These are phyloP conservation scores for Esox niger DNA, from an alignment of 2,113 vertebrate genomes.

Conservation along the genomic window DNA sequence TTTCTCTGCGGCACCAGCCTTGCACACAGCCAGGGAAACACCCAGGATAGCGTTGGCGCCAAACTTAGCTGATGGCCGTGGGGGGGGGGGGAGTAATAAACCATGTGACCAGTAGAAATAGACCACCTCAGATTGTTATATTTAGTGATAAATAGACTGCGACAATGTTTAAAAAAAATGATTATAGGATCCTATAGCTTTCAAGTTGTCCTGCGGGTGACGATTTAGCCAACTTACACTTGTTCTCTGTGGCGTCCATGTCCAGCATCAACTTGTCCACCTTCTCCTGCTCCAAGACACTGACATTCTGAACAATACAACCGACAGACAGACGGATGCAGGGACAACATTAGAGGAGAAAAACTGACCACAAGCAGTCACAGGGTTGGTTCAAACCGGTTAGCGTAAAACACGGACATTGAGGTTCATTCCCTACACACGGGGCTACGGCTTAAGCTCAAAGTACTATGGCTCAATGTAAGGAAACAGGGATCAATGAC, in stretches of 20 bases:
- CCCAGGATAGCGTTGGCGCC: conserved; percentile 97
- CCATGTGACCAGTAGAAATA: too few relatives aligned
- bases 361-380: not conserved
- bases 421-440: conserved; percentile 13
- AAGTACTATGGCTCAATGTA: not conserved
- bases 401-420: conserved; percentile 25
- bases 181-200: too few relatives aligned
- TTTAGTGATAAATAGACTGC: too few relatives aligned
- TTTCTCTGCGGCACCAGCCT: conserved; percentile 96
- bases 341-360: conserved; percentile 1
- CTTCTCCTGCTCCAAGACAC: conserved; percentile 88
- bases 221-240: conserved; percentile 79
- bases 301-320: conserved; percentile 76
- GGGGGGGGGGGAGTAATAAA: conserved; percentile 5
- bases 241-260: conserved; percentile 98
- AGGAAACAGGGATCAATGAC: not conserved
- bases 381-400: conserved; percentile 8
- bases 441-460: not conserved
- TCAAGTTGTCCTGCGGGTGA: too few relatives aligned
- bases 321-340: conserved; percentile 8
- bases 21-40: conserved; percentile 95
- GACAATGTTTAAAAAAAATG: too few relatives aligned
- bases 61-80: conserved; percentile 83
- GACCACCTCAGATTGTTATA: too few relatives aligned
- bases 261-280: conserved; percentile 95